Conservation (phyloP, 2,797 vertebrate genomes). For the Anabacerthia variegaticeps region DNA sequence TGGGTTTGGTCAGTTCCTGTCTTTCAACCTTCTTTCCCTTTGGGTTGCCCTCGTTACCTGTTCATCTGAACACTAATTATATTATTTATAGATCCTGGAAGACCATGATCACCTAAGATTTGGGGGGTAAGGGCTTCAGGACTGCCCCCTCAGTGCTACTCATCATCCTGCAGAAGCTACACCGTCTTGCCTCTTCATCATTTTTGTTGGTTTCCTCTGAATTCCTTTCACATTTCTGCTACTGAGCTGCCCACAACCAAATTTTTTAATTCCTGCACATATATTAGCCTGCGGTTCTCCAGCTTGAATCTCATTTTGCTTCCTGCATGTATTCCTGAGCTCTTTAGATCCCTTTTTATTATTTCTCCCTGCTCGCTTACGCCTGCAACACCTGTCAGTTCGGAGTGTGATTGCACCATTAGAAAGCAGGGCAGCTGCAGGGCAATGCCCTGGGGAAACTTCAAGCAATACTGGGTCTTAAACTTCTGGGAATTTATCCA, state of each 20-base stretch:
- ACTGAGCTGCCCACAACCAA: conserved; percentile 6
- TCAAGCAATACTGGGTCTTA: neutral
- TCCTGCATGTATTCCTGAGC: neutral
- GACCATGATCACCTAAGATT: neutral
- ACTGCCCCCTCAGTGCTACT: neutral
- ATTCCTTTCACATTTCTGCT: conserved; percentile 30
- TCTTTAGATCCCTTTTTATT: conserved; percentile 54
- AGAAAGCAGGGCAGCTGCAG: conserved; percentile 5
- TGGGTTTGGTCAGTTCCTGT: neutral
- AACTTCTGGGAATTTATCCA: neutral
- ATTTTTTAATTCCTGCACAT: conserved; percentile 33
- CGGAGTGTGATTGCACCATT: neutral
- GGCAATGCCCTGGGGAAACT: neutral
- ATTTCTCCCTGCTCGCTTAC: neutral
- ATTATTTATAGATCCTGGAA: neutral
- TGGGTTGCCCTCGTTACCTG: neutral
- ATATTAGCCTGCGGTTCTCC: conserved; percentile 19
- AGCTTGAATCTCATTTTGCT: conserved; percentile 47
- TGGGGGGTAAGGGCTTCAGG: neutral
- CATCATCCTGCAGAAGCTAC: neutral
- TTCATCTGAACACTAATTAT: neutral
- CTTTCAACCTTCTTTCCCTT: neutral
- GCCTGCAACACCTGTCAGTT: conserved; percentile 29
- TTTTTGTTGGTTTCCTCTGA: neutral
- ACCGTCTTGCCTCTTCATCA: neutral